phyloP scores from a whole-genome alignment of 2,797 vertebrate genomes.

The Spinus olivaceus region DNA sequence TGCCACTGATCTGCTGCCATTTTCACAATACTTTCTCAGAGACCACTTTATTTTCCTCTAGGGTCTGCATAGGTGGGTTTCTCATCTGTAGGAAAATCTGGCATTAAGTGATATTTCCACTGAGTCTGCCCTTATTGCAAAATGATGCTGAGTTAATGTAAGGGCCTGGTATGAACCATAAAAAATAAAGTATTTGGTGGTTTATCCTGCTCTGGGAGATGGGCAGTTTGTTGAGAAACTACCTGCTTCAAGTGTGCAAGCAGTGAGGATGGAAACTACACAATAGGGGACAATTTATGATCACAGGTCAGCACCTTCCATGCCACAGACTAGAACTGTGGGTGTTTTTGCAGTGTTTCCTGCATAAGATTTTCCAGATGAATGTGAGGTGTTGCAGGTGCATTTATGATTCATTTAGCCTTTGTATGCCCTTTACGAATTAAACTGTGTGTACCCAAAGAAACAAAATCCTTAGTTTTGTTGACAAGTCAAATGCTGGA shows the following conservation, averaged over 20 bases:
- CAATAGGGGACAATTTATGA: neutral
- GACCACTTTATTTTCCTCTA: neutral
- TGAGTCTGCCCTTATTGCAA: neutral
- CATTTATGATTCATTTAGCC: neutral
- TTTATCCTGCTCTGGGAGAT: neutral
- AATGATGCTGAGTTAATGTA: neutral
- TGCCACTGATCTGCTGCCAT: neutral
- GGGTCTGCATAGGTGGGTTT: rapidly evolving
- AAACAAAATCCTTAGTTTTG: neutral
- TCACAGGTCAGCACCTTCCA: neutral
- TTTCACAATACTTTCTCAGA: neutral
- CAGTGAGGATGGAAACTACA: neutral
- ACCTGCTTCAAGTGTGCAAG: neutral
- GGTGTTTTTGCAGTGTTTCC: neutral
- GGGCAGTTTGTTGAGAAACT: neutral
- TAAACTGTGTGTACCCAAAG: neutral
- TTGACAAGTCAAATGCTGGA: neutral
- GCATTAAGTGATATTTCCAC: rapidly evolving
- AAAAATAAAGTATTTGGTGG: neutral
- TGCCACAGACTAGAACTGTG: neutral
- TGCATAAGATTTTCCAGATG: neutral
- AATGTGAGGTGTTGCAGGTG: neutral
- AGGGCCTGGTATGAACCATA: neutral
- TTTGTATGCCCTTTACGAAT: too few relatives aligned
- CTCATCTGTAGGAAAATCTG: neutral